Base-by-base conservation (phyloP, 2,888 invertebrate genomes). In the Oithona nana region DNA sequence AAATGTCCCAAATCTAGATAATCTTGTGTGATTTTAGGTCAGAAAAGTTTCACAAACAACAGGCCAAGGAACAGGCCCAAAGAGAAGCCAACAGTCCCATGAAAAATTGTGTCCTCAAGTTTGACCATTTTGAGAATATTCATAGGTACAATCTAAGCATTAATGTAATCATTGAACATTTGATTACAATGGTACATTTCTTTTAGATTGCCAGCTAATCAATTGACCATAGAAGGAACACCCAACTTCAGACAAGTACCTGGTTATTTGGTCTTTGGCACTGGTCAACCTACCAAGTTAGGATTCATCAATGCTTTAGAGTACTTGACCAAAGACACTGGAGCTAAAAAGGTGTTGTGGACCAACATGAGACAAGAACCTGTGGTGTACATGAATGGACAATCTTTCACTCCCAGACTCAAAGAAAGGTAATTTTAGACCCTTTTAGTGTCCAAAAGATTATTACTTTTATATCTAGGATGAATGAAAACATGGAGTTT, bases 401-500 rank as follows among this genome's bases (percentile, higher is more conserved):
- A 62, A 54, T 54, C 62, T 20, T 62, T 62, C 30, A 62, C 61
- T 22, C 62, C 62, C 13, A 13, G 62, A 1, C 56, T 54, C 26
- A 4, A 20, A 24, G 62, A 62, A 29, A 55, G 62, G 62, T 62
- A 54, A 50, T 22, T 16, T 55, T 55, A 3, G 20, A 26, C 20
- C n/a, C n/a, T n/a, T n/a, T n/a, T n/a, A n/a, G n/a, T n/a, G n/a
- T n/a, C n/a, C n/a, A n/a, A n/a, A n/a, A n/a, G n/a, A n/a, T n/a
- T n/a, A n/a, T n/a, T n/a, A n/a, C n/a, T n/a, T n/a, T n/a, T n/a
- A n/a, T n/a, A n/a, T n/a, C 3, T 57, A 57, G 39, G 57, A 55
- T 62, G 48, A 62, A 62, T 48, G 62, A 62, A 56, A 62, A 62
- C 30, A 62, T 62, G 62, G 62, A 62, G 13, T 62, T 62, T 56